phyloP scores from a whole-genome alignment of 1,140 invertebrate genomes.

The Venturia canescens region DNA sequence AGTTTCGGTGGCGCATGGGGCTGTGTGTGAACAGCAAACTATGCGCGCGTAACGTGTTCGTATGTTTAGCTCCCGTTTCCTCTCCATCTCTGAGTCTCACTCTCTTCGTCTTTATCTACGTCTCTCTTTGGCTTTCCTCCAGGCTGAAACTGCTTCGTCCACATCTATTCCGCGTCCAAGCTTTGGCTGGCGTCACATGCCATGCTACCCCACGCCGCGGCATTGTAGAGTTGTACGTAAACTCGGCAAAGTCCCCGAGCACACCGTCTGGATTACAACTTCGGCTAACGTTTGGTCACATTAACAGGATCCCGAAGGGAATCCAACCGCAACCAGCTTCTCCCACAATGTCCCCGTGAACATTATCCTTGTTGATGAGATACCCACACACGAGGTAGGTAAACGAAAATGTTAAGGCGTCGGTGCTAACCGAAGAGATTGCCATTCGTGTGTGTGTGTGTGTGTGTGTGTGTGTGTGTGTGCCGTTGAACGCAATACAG shows the following conservation, averaged over 20 bases:
- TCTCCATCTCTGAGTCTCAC: neutral
- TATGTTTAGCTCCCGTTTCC: neutral
- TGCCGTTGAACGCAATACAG: neutral
- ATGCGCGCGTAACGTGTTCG: neutral
- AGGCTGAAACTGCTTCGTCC: slow-evolving; percentile 12
- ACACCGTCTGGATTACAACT: slow-evolving; percentile 40
- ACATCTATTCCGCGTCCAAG: neutral
- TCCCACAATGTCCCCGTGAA: slow-evolving; percentile 4
- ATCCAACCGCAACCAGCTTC: neutral
- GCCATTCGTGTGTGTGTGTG: neutral
- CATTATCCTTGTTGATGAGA: slow-evolving; percentile 19
- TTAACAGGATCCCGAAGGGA: slow-evolving; percentile 39
- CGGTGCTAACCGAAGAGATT: slow-evolving; percentile 3
- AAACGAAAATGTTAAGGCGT: neutral
- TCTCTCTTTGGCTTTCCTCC: neutral
- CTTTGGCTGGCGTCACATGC: slow-evolving; percentile 36
- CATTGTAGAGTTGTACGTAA: slow-evolving; percentile 38
- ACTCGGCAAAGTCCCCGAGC: slow-evolving; percentile 15
- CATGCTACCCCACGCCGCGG: neutral
- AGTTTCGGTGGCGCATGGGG: neutral
- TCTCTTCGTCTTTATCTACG: neutral
- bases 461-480: too few relatives aligned
- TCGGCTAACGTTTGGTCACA: slow-evolving; percentile 38
- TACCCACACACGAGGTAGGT: slow-evolving; percentile 15
- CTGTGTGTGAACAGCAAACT: slow-evolving; percentile 9